A percentile compares a stretch with the other conserved stretches of the same genome.
These are phyloP conservation scores for Neotoma lepida DNA, from an alignment of 2,113 vertebrate species.

Conservation along the genomic window DNA sequence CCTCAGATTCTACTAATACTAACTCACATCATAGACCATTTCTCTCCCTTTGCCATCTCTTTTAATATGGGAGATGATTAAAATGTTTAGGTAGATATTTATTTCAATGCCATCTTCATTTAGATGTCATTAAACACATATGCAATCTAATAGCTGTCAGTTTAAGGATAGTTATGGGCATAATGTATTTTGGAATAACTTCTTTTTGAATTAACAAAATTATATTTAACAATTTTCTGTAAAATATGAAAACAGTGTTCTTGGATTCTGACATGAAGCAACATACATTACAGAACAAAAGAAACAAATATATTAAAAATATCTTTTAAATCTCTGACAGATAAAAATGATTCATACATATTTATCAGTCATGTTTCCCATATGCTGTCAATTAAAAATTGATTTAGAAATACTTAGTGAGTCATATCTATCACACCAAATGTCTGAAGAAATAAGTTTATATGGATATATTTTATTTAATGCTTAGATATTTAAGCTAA, in stretches of 20 bases:
- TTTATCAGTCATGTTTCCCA: slow-evolving; percentile 83
- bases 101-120: not conserved
- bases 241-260: slow-evolving; percentile 68
- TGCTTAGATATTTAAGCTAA: slow-evolving; percentile 70
- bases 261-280: slow-evolving; percentile 75
- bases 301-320: slow-evolving; percentile 79
- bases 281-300: slow-evolving; percentile 78
- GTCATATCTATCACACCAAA: slow-evolving; percentile 75
- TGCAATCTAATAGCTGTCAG: not conserved
- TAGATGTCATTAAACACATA: not conserved
- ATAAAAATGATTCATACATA: slow-evolving; percentile 80
- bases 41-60: not conserved
- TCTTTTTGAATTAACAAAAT: not conserved
- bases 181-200: not conserved
- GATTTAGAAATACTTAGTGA: slow-evolving; percentile 86
- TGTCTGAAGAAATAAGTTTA: slow-evolving; percentile 77
- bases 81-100: not conserved
- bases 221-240: slow-evolving; percentile 50
- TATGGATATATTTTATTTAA: slow-evolving; percentile 69
- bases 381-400: slow-evolving; percentile 86
- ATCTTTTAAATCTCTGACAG: slow-evolving; percentile 81
- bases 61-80: not conserved
- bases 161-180: not conserved
- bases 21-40: not conserved
- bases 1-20: not conserved